phyloP scores from a whole-genome alignment of 2,797 vertebrate genomes.

The Microctenopoma steveboyesi region DNA sequence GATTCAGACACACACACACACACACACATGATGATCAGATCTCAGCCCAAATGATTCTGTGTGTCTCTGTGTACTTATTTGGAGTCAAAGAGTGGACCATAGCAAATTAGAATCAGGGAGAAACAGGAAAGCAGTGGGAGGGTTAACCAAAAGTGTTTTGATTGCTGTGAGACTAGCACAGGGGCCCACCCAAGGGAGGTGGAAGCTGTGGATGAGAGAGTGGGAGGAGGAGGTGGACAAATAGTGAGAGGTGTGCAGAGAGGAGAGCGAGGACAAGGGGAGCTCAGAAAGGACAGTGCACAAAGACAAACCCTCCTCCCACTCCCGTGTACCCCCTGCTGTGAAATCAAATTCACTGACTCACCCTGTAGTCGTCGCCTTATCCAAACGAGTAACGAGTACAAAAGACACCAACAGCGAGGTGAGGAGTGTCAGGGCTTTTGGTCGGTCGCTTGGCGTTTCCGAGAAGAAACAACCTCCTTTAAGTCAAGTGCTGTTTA shows the following conservation, averaged over 20 bases:
- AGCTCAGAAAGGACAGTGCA: constrained; percentile 23
- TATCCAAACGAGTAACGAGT: constrained; percentile 41
- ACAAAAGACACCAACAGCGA: constrained; percentile 28
- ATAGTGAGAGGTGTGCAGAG: constrained; percentile 46
- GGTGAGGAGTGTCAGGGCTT: constrained; percentile 22
- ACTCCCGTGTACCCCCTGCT: background rate
- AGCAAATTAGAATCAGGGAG: constrained; percentile 42
- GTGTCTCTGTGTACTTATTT: constrained; percentile 35
- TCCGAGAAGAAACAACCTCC: constrained; percentile 40
- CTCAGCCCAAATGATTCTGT: constrained; percentile 46
- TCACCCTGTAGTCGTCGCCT: constrained; percentile 51
- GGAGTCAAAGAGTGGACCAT: constrained; percentile 30
- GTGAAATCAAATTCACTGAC: constrained; percentile 64
- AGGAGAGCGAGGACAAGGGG: constrained; percentile 28
- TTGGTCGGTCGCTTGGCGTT: constrained; percentile 26
- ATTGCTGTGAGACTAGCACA: constrained; percentile 64
- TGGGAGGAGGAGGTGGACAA: constrained; percentile 27
- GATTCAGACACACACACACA: constrained; percentile 33
- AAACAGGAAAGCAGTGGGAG: constrained; percentile 46
- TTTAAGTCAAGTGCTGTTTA: constrained; percentile 33
- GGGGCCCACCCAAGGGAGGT: constrained; percentile 58
- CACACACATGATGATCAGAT: constrained; percentile 36
- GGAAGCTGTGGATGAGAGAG: constrained; percentile 34
- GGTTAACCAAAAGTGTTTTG: constrained; percentile 60
- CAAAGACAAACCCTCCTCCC: constrained; percentile 3